Conservation (phyloP, 2,888 invertebrate genomes). For the Drosophila buzzatii region DNA sequence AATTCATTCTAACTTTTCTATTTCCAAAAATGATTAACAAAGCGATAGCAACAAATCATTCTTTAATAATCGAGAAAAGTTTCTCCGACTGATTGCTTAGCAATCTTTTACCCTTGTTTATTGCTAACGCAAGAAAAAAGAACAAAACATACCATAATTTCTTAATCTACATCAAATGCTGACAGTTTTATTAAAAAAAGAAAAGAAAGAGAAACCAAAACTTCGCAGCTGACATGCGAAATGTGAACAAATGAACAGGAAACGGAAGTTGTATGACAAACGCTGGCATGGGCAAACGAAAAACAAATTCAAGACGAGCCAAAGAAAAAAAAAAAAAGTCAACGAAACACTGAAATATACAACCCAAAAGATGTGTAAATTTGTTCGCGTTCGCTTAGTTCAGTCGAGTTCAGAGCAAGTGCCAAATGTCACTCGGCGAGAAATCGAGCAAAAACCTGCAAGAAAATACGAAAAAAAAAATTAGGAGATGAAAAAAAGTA, state of each 20-base stretch:
- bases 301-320: constrained; percentile 30
- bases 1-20: neutral
- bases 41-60: constrained; percentile 13
- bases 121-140: neutral
- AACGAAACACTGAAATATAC: constrained; percentile 6
- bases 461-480: constrained; percentile 29
- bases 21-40: constrained; percentile 1
- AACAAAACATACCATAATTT: constrained; percentile 73
- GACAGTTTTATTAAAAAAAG: constrained; percentile 78
- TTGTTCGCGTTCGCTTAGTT: constrained; percentile 51
- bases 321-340: constrained; percentile 5
- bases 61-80: constrained; percentile 1
- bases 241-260: constrained; percentile 81
- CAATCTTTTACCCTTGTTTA: constrained; percentile 20
- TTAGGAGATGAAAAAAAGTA: neutral
- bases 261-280: constrained; percentile 76
- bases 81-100: constrained; percentile 24
- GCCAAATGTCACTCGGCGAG: constrained; percentile 72
- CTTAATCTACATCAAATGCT: constrained; percentile 80
- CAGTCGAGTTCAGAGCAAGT: constrained; percentile 61
- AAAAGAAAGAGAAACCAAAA: constrained; percentile 18
- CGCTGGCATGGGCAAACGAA: constrained; percentile 36
- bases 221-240: constrained; percentile 64
- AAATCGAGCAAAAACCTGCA: constrained; percentile 15
- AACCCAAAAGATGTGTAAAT: constrained; percentile 75